These are phyloP conservation scores for Drosophila siamana DNA, from an alignment of 2,888 invertebrate species.

Conservation along the genomic window DNA sequence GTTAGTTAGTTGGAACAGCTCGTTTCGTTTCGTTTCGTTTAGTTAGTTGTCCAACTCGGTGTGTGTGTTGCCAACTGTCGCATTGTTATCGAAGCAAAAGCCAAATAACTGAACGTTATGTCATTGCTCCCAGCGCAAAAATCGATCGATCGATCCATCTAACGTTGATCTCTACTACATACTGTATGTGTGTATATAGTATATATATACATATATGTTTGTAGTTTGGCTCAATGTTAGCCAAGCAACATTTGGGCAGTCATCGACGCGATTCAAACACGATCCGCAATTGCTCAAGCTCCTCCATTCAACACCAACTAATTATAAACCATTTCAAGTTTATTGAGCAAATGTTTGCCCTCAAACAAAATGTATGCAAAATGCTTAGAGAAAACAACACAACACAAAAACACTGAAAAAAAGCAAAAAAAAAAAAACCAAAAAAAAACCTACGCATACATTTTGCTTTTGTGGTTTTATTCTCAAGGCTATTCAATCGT, in stretches of 20 bases:
- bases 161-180: slow-evolving; percentile 40
- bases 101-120: slow-evolving; percentile 33
- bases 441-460: slow-evolving; percentile 48
- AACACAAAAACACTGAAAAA: background rate
- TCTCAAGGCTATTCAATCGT: slow-evolving; percentile 27
- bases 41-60: slow-evolving; percentile 2
- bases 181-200: background rate
- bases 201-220: background rate
- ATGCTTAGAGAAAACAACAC: slow-evolving; percentile 23
- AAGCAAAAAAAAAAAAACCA: background rate
- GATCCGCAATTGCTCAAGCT: slow-evolving; percentile 33
- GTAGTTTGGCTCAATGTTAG: slow-evolving; percentile 35
- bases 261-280: slow-evolving; percentile 40
- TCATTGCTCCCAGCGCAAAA: slow-evolving; percentile 51
- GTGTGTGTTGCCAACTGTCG: slow-evolving; percentile 37
- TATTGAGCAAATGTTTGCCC: slow-evolving; percentile 67
- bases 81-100: slow-evolving; percentile 31
- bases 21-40: slow-evolving; percentile 1
- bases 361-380: slow-evolving; percentile 68
- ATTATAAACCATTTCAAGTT: slow-evolving; percentile 68
- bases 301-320: slow-evolving; percentile 64
- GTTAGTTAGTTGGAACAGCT: slow-evolving; percentile 31
- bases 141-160: slow-evolving; percentile 15
- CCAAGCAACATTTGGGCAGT: slow-evolving; percentile 61
- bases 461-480: slow-evolving; percentile 35